Base-by-base conservation (phyloP, 1,140 invertebrate species). In the Macrocentrus cingulum region DNA sequence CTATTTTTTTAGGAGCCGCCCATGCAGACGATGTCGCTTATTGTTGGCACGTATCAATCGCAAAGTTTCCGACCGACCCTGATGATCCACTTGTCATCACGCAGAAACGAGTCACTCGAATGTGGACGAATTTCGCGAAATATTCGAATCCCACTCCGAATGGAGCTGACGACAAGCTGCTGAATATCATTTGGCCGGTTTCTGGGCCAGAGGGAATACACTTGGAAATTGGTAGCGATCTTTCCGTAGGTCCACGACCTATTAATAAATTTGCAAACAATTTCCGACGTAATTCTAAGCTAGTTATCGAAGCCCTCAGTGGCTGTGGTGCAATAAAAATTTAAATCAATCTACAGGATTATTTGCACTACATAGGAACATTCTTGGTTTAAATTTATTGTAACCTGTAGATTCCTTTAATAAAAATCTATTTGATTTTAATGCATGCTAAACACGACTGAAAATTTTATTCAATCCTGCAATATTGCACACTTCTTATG, bases 71-170 rank as follows among this genome's bases (percentile, higher is more conserved):
- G 1, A 20, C 15, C 3, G 25, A 36, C 9, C 20, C 23, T 18
- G 23, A 32, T 1, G 13, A n/a, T 48, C 22, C 19, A 0, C 13
- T 50, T 32, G 25, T 13, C 2, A 50, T 34, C n/a, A 20, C 7
- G 29, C 46, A 22, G 7, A 11, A 0, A 7, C 11, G 9, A 34
- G 36, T 50, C 20, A 22, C 11, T 34, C 15, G 11, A 11, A 50
- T 50, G 46, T 50, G 46, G 46, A 50, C 25, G 8, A 50, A 34
- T 13, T 50, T 50, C 22, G 46, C 46, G 1, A 50, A 50, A 32
- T 50, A 50, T 32, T 20, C 19, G 23, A 25, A 48, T 13, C 22
- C 45, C 11, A 48, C 45, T 6, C 45, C 20, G 1, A 8, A 25
- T n/a, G 45, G 45, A 25, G 13, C 20, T n/a, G 16, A 23, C 11